Percentiles rank a stretch among this genome's conserved stretches.
phyloP scores from a whole-genome alignment of 30 jellyfish, hydroid and myxozoan species.

The Turritopsis rubra region DNA sequence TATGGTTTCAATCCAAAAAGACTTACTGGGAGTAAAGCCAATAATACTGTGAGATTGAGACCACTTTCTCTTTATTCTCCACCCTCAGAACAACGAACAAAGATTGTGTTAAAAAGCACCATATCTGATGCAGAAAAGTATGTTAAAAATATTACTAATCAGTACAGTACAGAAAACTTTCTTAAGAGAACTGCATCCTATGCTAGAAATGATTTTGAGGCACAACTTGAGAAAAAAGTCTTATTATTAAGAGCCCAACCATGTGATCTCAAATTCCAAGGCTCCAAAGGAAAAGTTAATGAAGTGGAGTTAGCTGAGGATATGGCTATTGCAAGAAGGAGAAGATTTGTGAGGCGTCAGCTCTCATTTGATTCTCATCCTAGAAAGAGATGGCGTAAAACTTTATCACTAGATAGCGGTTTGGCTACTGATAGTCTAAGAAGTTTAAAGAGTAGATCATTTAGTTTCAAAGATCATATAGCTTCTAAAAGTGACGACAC shows the following conservation, averaged over 20 bases:
- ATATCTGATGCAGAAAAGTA: conserved; percentile 8
- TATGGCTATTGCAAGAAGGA: conserved; percentile 24
- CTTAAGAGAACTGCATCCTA: conserved; percentile 36
- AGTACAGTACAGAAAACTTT: not conserved
- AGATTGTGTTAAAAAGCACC: not conserved
- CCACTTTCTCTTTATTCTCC: conserved; percentile 56
- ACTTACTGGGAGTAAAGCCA: conserved; percentile 31
- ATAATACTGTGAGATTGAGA: conserved; percentile 15
- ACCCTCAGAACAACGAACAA: conserved; percentile 36
- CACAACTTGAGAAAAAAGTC: conserved; percentile 63
- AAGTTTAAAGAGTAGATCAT: conserved; percentile 3
- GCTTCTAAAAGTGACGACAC: conserved; percentile 25
- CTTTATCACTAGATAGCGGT: conserved; percentile 45
- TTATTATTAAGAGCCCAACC: conserved; percentile 67
- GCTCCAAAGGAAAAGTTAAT: conserved; percentile 46
- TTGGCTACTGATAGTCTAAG: conserved; percentile 18
- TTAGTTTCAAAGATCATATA: not conserved
- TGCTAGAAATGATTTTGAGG: conserved; percentile 74
- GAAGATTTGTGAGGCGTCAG: conserved; percentile 41
- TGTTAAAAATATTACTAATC: not conserved
- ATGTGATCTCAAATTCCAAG: conserved; percentile 51
- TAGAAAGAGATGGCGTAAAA: conserved; percentile 38
- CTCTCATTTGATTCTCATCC: conserved; percentile 89
- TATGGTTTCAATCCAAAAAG: conserved; percentile 84
- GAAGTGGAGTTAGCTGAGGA: conserved; percentile 42